Conservation (phyloP, 2,888 invertebrate species). For the Trichogramma dendrolimi region DNA sequence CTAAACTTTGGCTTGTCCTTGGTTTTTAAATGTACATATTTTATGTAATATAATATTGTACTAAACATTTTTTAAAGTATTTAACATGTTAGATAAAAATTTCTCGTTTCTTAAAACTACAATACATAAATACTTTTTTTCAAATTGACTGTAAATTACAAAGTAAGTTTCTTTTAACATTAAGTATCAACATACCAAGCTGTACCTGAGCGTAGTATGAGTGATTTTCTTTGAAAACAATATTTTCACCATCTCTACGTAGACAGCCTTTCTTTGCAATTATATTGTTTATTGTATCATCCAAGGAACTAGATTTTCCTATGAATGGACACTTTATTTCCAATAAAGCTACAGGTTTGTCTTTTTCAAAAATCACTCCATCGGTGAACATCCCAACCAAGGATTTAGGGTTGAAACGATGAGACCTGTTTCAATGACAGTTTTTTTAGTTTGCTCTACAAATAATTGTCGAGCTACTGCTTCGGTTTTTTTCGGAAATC, state of each 20-base stretch:
- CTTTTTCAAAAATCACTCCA: slow-evolving; percentile 31
- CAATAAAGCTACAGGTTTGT: slow-evolving; percentile 29
- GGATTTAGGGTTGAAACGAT: slow-evolving; percentile 31
- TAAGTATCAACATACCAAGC: too few relatives aligned
- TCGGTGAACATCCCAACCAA: slow-evolving; percentile 36
- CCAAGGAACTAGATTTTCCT: slow-evolving; percentile 27
- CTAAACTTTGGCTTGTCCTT: too few relatives aligned
- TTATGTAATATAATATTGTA: too few relatives aligned
- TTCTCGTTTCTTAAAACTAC: too few relatives aligned
- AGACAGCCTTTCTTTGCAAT: slow-evolving; percentile 25
- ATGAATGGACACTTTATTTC: slow-evolving; percentile 37
- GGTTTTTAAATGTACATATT: too few relatives aligned
- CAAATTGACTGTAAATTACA: too few relatives aligned
- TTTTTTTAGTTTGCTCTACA: slow-evolving; percentile 22
- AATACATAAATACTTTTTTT: too few relatives aligned
- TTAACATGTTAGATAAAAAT: too few relatives aligned
- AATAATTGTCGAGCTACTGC: slow-evolving; percentile 22
- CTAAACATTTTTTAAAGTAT: too few relatives aligned
- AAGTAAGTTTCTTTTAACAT: too few relatives aligned
- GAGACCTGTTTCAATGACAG: slow-evolving; percentile 31
- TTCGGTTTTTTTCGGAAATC: slow-evolving; percentile 28
- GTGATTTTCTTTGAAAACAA: too few relatives aligned
- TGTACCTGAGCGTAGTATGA: too few relatives aligned
- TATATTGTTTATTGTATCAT: slow-evolving; percentile 16
- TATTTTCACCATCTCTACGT: slow-evolving; percentile 23